Evolutionary conservation across 2,888 invertebrate species (phyloP).

Genomic region (Microchrysa polita): DNA sequence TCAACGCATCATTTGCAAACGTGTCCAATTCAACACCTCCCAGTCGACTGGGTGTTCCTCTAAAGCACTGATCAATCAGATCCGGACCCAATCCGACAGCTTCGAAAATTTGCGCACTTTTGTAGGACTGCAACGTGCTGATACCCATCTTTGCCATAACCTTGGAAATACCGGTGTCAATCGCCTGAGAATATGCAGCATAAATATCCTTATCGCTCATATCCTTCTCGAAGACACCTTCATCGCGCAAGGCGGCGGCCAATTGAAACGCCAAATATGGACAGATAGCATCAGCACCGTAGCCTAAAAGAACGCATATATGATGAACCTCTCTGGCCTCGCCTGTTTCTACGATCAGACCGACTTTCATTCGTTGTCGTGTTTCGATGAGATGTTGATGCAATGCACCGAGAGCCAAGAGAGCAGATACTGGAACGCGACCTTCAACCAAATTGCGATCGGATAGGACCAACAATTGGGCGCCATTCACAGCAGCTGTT

Average conservation of each 20-base stretch:
- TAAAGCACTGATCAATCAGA: slow-evolving; percentile 94
- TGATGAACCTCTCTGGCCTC: slow-evolving; percentile 97
- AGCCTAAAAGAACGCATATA: slow-evolving; percentile 92
- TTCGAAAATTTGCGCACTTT: slow-evolving; percentile 99
- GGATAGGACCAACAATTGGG: slow-evolving; percentile 87
- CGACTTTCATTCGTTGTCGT: slow-evolving; percentile 95
- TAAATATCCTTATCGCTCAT: slow-evolving; percentile 85
- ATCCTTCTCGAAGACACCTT: slow-evolving; percentile 81
- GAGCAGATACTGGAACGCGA: slow-evolving; percentile 79
- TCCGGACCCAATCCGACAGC: slow-evolving; percentile 94
- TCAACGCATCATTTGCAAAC: slow-evolving; percentile 84
- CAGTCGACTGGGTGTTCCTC: slow-evolving; percentile 74
- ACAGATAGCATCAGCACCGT: slow-evolving; percentile 97
- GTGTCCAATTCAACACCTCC: slow-evolving; percentile 93
- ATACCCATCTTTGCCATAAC: slow-evolving; percentile 99
- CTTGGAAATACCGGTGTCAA: slow-evolving; percentile 90
- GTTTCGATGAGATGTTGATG: slow-evolving; percentile 96
- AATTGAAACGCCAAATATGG: slow-evolving; percentile 97
- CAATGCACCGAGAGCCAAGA: slow-evolving; percentile 89
- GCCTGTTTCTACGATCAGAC: slow-evolving; percentile 93
- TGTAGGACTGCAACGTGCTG: slow-evolving; percentile 97
- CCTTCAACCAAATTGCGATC: slow-evolving; percentile 74
- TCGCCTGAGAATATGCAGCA: slow-evolving; percentile 87
- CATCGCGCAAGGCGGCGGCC: slow-evolving; percentile 84
- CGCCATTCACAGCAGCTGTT: slow-evolving; percentile 78